These are phyloP conservation scores for Caenorhabditis inopinata DNA, from an alignment of 1,140 invertebrate species.

Conservation along the genomic window DNA sequence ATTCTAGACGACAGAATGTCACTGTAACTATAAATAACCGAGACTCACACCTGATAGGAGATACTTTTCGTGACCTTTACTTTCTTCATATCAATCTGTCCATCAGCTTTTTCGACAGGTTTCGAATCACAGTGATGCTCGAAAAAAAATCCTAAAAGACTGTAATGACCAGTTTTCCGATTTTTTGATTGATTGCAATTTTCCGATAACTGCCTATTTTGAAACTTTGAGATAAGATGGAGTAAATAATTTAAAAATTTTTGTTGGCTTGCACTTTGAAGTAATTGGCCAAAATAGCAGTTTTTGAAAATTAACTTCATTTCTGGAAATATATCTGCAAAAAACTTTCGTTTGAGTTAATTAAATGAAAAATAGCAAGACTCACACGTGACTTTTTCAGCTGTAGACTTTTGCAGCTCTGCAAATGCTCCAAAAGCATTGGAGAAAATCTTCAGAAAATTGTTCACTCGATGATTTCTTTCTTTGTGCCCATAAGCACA, in stretches of 20 bases:
- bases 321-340: conserved; percentile 11
- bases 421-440: conserved; percentile 30
- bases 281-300: not conserved
- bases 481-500: conserved; percentile 42
- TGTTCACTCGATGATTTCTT: not conserved
- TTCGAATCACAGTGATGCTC: not conserved
- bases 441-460: conserved; percentile 15
- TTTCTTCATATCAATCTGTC: conserved; percentile 16
- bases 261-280: conserved; percentile 17
- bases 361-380: not conserved
- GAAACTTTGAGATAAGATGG: not conserved
- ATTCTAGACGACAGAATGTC: no score
- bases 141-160: conserved; percentile 13
- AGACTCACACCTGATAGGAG: conserved; percentile 26
- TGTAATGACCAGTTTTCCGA: not conserved
- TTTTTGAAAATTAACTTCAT: conserved; percentile 18
- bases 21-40: not conserved
- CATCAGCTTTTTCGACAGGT: not conserved
- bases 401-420: not conserved
- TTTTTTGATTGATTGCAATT: not conserved
- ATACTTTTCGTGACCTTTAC: conserved; percentile 26
- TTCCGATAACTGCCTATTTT: not conserved
- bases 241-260: conserved; percentile 19
- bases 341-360: not conserved
- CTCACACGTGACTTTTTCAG: conserved; percentile 31